phyloP scores from a whole-genome alignment of 2,113 vertebrate genomes.

The Python bivittatus region DNA sequence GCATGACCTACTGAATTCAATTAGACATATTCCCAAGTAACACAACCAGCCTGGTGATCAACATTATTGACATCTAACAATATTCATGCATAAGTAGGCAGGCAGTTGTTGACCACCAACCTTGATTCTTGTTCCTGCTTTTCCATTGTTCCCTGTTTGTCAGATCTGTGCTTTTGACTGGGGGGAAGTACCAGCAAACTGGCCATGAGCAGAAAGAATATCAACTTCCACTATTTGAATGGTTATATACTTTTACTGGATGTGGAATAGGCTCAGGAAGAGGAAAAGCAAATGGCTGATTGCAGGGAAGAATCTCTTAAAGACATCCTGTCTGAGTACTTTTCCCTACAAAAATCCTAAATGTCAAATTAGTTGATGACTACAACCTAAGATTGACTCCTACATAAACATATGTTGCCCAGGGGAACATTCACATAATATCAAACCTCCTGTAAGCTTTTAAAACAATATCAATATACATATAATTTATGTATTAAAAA shows the following conservation, averaged over 20 bases:
- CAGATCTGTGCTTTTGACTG: neutral
- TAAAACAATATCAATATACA: slow-evolving; percentile 1
- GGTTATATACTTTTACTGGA: neutral
- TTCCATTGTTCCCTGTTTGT: neutral
- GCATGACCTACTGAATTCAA: neutral
- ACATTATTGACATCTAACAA: neutral
- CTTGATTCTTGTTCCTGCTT: neutral
- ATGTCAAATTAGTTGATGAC: neutral
- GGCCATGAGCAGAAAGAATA: neutral
- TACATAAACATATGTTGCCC: neutral
- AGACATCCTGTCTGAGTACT: neutral
- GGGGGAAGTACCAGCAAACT: neutral
- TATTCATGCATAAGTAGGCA: neutral
- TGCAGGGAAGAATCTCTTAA: neutral
- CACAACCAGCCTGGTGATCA: neutral
- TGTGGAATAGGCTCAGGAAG: neutral
- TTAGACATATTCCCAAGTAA: neutral
- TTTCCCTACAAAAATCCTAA: neutral
- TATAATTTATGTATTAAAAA: neutral
- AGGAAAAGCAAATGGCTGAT: neutral
- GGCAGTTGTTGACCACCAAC: neutral
- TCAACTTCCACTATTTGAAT: too few species aligned
- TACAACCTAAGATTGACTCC: neutral
- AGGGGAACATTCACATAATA: neutral
- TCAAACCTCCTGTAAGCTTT: neutral